Percentiles rank a stretch among this genome's conserved stretches.
Conservation (phyloP, 2,797 vertebrate species). For the Spea hammondii region DNA sequence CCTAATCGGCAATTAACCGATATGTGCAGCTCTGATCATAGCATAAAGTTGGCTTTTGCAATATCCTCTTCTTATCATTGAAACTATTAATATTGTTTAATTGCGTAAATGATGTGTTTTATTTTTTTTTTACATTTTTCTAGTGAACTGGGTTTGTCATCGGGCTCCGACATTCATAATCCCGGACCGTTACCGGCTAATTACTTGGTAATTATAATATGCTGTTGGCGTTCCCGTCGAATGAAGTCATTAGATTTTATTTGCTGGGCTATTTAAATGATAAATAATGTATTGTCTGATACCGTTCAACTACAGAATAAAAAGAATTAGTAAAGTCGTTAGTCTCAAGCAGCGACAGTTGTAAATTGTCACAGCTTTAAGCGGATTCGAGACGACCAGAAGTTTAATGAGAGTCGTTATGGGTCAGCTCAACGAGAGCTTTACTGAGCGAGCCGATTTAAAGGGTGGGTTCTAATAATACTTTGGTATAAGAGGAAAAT, state of each 20-base stretch:
- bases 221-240: not conserved
- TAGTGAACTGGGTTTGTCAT: not conserved
- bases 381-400: not conserved
- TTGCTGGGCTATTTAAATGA: conserved; percentile 3
- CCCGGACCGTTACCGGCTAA: not conserved
- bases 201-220: conserved; percentile 18
- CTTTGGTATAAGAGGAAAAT: no score
- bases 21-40: no score
- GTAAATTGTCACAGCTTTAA: not conserved
- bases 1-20: no score
- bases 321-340: not conserved
- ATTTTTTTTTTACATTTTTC: not conserved
- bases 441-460: not conserved
- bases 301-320: not conserved
- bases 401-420: not conserved
- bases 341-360: not conserved
- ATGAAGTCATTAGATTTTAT: conserved; percentile 24
- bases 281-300: conserved; percentile 19
- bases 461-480: no score
- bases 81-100: no score
- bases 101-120: no score
- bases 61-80: no score
- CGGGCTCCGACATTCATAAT: conserved; percentile 3
- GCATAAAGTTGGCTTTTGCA: no score
- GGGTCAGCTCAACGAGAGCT: not conserved